phyloP scores from a whole-genome alignment of 1,140 invertebrate genomes.

The Cyclargus thomasi region DNA sequence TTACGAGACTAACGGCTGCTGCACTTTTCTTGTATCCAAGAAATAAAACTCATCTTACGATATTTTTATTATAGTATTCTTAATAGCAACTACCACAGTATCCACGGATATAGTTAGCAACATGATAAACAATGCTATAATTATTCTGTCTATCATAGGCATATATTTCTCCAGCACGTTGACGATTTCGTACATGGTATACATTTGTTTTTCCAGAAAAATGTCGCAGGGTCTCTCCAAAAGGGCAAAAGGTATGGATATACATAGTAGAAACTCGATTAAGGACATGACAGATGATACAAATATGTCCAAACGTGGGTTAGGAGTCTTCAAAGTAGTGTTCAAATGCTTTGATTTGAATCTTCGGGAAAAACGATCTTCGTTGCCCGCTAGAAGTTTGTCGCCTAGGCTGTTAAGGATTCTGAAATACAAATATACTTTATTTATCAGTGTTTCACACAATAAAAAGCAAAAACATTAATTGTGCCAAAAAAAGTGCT shows the following conservation, averaged over 20 bases:
- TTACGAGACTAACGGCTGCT: no score
- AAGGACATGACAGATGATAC: slow-evolving; percentile 35
- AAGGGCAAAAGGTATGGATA: slow-evolving; percentile 32
- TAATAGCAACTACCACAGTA: slow-evolving; percentile 29
- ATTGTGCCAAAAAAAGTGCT: no score
- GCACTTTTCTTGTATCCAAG: background rate
- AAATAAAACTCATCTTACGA: slow-evolving; percentile 15
- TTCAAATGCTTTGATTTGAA: slow-evolving; percentile 18
- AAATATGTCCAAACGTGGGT: slow-evolving; percentile 27
- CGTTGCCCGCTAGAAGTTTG: slow-evolving; percentile 10
- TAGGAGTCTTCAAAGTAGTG: slow-evolving; percentile 25
- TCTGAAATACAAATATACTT: background rate
- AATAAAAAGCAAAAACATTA: no score
- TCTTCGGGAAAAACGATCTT: background rate
- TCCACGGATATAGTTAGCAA: slow-evolving; percentile 24
- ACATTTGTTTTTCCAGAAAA: slow-evolving; percentile 24
- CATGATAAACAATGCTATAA: slow-evolving; percentile 28
- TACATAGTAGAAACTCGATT: slow-evolving; percentile 27
- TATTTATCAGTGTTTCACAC: no score
- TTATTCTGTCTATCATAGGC: slow-evolving; percentile 31
- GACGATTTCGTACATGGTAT: slow-evolving; percentile 23
- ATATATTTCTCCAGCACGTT: slow-evolving; percentile 27
- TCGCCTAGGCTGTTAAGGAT: background rate
- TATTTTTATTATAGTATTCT: slow-evolving; percentile 29
- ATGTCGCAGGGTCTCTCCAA: slow-evolving; percentile 32